phyloP scores from a whole-genome alignment of 2,888 invertebrate species.

The Polydesmus complanatus region DNA sequence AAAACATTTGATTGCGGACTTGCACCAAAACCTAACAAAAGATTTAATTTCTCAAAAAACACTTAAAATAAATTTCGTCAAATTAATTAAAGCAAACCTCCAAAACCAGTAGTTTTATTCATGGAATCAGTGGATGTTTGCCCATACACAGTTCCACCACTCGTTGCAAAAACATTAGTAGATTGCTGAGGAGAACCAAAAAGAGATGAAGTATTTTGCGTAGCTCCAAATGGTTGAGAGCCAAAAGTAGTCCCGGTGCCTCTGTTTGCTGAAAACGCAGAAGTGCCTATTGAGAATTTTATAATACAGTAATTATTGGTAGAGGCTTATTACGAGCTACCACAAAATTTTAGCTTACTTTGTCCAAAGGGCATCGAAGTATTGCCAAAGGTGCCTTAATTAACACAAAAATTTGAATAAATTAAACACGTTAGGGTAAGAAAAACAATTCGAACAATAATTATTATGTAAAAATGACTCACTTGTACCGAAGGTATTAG shows the following conservation, averaged over 20 bases:
- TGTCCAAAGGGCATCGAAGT: slow-evolving; percentile 37
- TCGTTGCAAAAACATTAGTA: slow-evolving; percentile 31
- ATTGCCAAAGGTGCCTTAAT: slow-evolving; percentile 22
- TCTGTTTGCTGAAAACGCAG: slow-evolving; percentile 48
- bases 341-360: slow-evolving; percentile 18
- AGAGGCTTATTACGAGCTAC: neutral
- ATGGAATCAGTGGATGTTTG: slow-evolving; percentile 23
- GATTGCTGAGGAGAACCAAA: slow-evolving; percentile 46
- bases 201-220: slow-evolving; percentile 30
- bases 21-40: slow-evolving; percentile 18
- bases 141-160: slow-evolving; percentile 33
- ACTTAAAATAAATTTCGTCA: slow-evolving; percentile 5
- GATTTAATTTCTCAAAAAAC: slow-evolving; percentile 5
- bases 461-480: no score
- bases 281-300: no score
- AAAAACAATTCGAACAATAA: no score
- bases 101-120: slow-evolving; percentile 22
- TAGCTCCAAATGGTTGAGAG: slow-evolving; percentile 33
- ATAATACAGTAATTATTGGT: no score
- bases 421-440: no score
- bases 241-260: slow-evolving; percentile 38
- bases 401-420: no score
- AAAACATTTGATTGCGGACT: neutral
- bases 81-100: slow-evolving; percentile 14
- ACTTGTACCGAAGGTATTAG: no score